Base-by-base conservation (phyloP, 2,888 invertebrate species). In the Hetaerina titia region DNA sequence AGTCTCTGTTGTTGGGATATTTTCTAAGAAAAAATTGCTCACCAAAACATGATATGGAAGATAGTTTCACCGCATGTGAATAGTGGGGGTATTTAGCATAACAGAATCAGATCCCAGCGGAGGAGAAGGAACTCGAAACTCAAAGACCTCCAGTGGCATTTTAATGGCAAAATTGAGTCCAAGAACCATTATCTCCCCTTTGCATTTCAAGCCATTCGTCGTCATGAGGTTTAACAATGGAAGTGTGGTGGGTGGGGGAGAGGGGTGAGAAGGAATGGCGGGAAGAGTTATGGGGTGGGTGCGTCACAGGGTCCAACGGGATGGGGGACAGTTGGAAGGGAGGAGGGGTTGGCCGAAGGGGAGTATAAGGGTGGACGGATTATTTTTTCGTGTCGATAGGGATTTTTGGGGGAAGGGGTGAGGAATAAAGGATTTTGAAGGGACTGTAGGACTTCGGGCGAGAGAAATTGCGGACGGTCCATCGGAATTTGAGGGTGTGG, bases 161-260 rank as follows among this genome's bases (percentile, higher is more conserved):
- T 81, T 81, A 31, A 81, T 81, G 81, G 31, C 81, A 31, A 81
- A 81, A 81, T 81, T 31, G 81, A 81, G 81, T 81, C 81, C 81
- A 81, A 81, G 81, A 25, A 6, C 31, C 81, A 81, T 81, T 81
- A 31, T 81, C 25, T 31, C 81, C 81, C 22, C 81, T 31, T 31
- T 31, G 81, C 81, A 31, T 81, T 81, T 81, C 31, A 81, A 31
- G 81, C 81, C 81, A 31, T 31, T 81, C 25, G 9, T 81, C 81
- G 81, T 31, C 25, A 13, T 31, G 81, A 31, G 81, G 31, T 81
- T 81, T 81, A 31, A 81, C 81, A 81, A 81, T 81, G 81, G 81
- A 11, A 25, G 2, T 8, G 69, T 22, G 69, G 15, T 69, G 69
- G 69, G 15, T 15, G 81, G 69, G 69, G 17, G 69, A 11, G 6